Evolutionary conservation across 2,797 vertebrate genomes (phyloP).

Genomic region (Chromis chromis): DNA sequence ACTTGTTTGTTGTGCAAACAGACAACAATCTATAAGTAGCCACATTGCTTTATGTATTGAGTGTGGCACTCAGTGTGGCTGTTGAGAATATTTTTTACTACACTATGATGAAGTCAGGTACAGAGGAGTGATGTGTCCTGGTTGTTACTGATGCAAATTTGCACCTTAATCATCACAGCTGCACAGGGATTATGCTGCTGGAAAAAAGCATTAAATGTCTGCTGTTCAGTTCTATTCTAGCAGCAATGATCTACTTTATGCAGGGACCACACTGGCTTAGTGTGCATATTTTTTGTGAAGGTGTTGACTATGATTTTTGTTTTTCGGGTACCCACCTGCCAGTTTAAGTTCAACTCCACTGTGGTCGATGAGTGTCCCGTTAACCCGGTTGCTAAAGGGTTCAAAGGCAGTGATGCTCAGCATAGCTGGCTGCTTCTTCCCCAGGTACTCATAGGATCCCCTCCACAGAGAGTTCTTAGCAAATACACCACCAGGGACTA

Average conservation of each 20-base stretch:
- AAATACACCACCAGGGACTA: constrained; percentile 96
- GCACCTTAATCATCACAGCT: constrained; percentile 61
- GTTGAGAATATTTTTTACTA: constrained; percentile 24
- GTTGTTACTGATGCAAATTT: constrained; percentile 46
- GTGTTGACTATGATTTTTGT: background rate
- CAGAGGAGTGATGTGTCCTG: constrained; percentile 45
- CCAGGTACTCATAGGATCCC: constrained; percentile 97
- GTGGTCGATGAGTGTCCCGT: constrained; percentile 96
- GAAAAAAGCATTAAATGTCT: constrained; percentile 38
- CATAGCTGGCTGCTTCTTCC: constrained; percentile 98
- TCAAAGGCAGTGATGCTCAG: constrained; percentile 95
- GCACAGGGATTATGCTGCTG: constrained; percentile 41
- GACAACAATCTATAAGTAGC: background rate
- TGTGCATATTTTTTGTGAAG: background rate
- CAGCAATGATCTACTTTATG: constrained; percentile 37
- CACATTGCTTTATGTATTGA: constrained; percentile 1
- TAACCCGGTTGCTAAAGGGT: constrained; percentile 89
- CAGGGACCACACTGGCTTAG: constrained; percentile 19
- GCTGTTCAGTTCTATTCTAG: constrained; percentile 25
- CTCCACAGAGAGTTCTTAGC: constrained; percentile 97
- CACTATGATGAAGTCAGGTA: constrained; percentile 36
- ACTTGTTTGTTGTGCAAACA: background rate
- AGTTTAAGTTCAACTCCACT: constrained; percentile 95
- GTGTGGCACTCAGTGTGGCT: background rate
- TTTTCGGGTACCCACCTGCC: constrained; percentile 83